Evolutionary conservation across 1,140 invertebrate genomes (phyloP).

Genomic region (Leucophenga varia): DNA sequence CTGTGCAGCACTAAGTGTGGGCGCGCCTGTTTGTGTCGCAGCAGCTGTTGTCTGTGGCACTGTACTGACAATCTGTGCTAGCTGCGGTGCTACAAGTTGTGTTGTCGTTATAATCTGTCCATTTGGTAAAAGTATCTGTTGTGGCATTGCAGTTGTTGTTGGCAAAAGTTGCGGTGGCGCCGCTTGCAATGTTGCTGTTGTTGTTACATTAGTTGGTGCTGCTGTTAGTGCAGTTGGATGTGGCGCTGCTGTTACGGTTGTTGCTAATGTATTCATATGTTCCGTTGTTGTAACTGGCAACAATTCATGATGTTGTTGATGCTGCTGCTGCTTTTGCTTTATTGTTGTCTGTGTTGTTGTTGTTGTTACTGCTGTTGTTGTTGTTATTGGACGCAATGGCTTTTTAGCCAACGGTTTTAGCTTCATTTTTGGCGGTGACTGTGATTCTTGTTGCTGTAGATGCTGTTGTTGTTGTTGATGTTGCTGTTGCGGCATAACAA

Average conservation of each 20-base stretch:
- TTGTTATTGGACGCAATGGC: neutral
- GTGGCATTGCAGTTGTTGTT: slow-evolving; percentile 30
- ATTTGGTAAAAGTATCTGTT: slow-evolving; percentile 52
- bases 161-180: slow-evolving; percentile 29
- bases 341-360: slow-evolving; percentile 7
- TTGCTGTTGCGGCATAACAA: neutral
- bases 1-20: slow-evolving; percentile 12
- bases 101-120: slow-evolving; percentile 54
- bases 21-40: neutral
- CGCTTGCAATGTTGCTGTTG: slow-evolving; percentile 3
- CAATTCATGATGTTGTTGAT: slow-evolving; percentile 11
- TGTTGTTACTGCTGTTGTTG: slow-evolving; percentile 25
- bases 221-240: slow-evolving; percentile 33
- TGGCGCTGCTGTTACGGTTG: slow-evolving; percentile 29
- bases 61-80: slow-evolving; percentile 37
- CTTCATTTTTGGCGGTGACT: neutral
- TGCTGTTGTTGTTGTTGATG: neutral
- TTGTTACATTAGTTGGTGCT: slow-evolving; percentile 2
- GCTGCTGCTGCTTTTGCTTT: neutral
- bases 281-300: slow-evolving; percentile 3
- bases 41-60: slow-evolving; percentile 20
- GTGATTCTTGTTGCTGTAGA: neutral
- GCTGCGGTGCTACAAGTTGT: slow-evolving; percentile 41
- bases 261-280: slow-evolving; percentile 10
- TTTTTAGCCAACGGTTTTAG: neutral